These are phyloP conservation scores for Athalia rosae DNA, from an alignment of 2,888 invertebrate species.

Conservation along the genomic window DNA sequence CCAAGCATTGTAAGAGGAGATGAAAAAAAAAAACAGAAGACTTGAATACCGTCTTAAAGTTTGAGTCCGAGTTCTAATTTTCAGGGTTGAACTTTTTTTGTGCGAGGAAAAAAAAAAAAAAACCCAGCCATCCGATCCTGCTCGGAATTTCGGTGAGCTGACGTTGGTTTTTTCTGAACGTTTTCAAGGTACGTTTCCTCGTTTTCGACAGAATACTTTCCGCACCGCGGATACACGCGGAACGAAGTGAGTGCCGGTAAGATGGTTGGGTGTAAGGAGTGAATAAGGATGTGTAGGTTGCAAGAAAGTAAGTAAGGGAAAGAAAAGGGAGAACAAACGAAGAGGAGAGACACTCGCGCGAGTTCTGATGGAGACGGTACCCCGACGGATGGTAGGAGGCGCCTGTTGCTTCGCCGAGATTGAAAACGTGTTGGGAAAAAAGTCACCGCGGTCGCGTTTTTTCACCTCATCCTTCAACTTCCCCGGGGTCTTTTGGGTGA, in stretches of 20 bases:
- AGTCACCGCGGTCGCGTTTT: background rate
- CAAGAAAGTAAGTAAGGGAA: conserved; percentile 31
- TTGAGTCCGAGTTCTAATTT: too few species aligned
- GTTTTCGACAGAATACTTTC: conserved; percentile 16
- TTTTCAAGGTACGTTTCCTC: conserved; percentile 19
- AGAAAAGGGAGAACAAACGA: conserved; percentile 3
- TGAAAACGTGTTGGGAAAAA: conserved; percentile 44
- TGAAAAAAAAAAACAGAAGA: too few species aligned
- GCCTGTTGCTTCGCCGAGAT: conserved; percentile 63
- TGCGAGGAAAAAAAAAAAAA: too few species aligned
- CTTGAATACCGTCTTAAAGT: too few species aligned
- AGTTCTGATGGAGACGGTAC: conserved; percentile 64
- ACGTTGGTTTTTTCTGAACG: conserved; percentile 13
- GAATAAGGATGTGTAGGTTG: conserved; percentile 26
- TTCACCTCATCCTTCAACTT: background rate
- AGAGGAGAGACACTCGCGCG: conserved; percentile 36
- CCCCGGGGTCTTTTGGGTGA: too few species aligned
- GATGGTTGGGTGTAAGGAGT: background rate
- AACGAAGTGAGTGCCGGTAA: conserved; percentile 26
- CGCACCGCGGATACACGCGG: background rate
- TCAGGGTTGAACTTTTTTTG: too few species aligned
- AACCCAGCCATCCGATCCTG: too few species aligned
- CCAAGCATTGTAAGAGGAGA: too few species aligned
- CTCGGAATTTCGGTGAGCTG: background rate
- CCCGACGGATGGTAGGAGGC: conserved; percentile 38